Percentiles rank a stretch among this genome's conserved stretches.
Evolutionary conservation across 1,140 invertebrate genomes (phyloP).

Genomic region (Marisa cornuarietis): DNA sequence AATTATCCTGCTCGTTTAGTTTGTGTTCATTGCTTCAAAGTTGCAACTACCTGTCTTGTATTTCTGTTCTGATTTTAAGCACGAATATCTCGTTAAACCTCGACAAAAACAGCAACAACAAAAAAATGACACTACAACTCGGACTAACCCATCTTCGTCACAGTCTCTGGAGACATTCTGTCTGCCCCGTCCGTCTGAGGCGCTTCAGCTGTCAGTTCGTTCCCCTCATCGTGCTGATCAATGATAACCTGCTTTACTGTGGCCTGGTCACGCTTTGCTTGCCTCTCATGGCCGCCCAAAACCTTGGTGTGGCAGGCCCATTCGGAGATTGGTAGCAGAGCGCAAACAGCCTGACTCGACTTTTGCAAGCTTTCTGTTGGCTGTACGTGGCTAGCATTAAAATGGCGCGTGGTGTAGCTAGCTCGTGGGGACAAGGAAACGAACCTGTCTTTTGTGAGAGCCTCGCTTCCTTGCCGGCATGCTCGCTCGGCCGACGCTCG

Average conservation of each 20-base stretch:
- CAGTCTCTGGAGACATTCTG: background rate
- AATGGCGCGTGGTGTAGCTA: background rate
- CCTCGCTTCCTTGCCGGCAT: slow-evolving; percentile 3
- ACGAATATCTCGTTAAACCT: no score
- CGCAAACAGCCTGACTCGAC: slow-evolving; percentile 19
- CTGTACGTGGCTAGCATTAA: slow-evolving; percentile 19
- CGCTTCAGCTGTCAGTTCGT: background rate
- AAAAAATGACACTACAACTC: background rate
- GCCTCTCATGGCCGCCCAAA: background rate
- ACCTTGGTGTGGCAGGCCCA: background rate
- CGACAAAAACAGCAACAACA: no score
- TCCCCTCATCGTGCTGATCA: background rate
- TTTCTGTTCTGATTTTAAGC: no score
- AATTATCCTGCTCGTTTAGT: no score
- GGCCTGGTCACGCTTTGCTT: slow-evolving; percentile 9
- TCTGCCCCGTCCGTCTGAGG: no score
- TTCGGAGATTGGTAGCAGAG: slow-evolving; percentile 15
- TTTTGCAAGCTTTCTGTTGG: slow-evolving; percentile 19
- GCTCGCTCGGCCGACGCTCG: background rate
- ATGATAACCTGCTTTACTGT: slow-evolving; percentile 19
- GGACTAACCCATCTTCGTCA: background rate
- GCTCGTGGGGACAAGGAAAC: background rate
- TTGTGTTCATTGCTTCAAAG: no score
- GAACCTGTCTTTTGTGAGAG: slow-evolving; percentile 20
- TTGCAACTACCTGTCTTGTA: no score